Conservation (phyloP, 2,888 invertebrate genomes). For the Stenoptilia bipunctidactyla region DNA sequence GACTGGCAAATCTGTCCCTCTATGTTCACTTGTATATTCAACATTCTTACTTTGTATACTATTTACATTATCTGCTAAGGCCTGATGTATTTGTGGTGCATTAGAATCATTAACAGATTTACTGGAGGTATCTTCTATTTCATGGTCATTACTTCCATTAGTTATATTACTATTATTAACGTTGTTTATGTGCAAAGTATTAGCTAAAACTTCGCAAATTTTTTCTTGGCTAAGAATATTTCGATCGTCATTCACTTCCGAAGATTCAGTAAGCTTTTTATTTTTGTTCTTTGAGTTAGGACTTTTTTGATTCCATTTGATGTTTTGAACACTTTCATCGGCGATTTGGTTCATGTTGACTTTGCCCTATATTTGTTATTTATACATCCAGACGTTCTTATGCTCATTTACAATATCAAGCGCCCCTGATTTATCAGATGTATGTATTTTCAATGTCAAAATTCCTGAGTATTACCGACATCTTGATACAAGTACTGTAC, state of each 20-base stretch:
- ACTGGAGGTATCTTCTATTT: constrained; percentile 33
- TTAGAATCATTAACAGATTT: constrained; percentile 26
- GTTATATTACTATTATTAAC: constrained; percentile 54
- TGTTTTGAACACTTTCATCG: constrained; percentile 49
- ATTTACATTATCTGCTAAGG: constrained; percentile 42
- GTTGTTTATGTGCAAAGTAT: constrained; percentile 55
- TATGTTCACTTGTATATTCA: constrained; percentile 7
- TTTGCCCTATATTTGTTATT: constrained; percentile 50
- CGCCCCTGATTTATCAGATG: constrained; percentile 39
- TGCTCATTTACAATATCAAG: constrained; percentile 35
- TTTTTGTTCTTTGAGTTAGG: constrained; percentile 56
- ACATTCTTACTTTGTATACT: constrained; percentile 49
- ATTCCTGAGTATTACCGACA: constrained; percentile 62
- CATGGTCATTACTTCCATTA: constrained; percentile 57
- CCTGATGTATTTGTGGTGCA: constrained; percentile 31
- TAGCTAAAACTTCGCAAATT: constrained; percentile 48
- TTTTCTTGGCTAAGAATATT: constrained; percentile 46
- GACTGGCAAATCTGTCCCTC: not conserved
- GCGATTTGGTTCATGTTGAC: constrained; percentile 55
- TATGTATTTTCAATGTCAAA: constrained; percentile 60
- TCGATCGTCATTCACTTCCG: constrained; percentile 31
- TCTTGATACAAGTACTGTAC: constrained; percentile 38
- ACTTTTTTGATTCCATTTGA: constrained; percentile 52
- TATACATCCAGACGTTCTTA: constrained; percentile 52
- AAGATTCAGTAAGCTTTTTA: constrained; percentile 50